Conservation (phyloP, 1,140 invertebrate species). For the Dendroctonus ponderosae region DNA sequence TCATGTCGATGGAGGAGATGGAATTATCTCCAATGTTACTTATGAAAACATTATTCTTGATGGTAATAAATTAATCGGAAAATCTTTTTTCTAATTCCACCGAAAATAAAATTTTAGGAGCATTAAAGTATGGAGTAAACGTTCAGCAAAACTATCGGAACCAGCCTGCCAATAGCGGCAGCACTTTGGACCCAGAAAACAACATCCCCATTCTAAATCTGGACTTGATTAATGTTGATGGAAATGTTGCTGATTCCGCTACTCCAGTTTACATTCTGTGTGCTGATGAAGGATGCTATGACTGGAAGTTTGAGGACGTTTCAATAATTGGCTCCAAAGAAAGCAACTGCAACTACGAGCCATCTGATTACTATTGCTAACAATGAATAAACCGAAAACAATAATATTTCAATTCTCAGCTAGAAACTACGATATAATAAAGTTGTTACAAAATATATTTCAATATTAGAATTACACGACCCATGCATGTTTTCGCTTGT, state of each 20-base stretch:
- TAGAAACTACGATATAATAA: too few species aligned
- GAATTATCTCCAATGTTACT: conserved; percentile 8
- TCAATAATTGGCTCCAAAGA: neutral
- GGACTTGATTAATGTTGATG: conserved; percentile 10
- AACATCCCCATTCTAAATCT: conserved; percentile 21
- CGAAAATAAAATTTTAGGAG: neutral
- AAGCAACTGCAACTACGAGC: conserved; percentile 11
- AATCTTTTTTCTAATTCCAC: too few species aligned
- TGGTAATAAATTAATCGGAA: neutral
- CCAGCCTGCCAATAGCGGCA: neutral
- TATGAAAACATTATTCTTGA: conserved; percentile 5
- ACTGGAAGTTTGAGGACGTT: conserved; percentile 13
- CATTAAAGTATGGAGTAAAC: conserved; percentile 14
- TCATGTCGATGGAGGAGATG: conserved; percentile 8
- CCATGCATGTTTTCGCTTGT: too few species aligned
- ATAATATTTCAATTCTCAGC: too few species aligned
- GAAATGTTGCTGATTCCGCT: neutral
- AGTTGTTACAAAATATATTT: too few species aligned
- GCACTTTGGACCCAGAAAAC: neutral
- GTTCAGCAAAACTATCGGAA: conserved; percentile 15
- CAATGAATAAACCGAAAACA: conserved; percentile 11
- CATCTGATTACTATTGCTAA: conserved; percentile 7
- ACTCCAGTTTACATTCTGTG: conserved; percentile 16
- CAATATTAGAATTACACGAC: too few species aligned
- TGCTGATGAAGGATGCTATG: conserved; percentile 13